Evolutionary conservation across 2,113 vertebrate species (phyloP).

Genomic region (Fregetta grallaria): DNA sequence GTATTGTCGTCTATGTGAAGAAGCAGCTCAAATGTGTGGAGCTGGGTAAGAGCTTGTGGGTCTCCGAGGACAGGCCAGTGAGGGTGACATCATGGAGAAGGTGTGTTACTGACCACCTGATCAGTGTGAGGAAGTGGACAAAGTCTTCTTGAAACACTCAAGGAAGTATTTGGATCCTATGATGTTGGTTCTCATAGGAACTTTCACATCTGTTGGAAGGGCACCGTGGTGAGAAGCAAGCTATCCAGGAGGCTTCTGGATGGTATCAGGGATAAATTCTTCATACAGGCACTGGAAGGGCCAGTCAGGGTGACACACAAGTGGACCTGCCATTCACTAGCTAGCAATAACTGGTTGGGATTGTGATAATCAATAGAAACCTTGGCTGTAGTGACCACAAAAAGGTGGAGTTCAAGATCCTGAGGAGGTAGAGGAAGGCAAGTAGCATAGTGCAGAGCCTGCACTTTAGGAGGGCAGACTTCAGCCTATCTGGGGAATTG

Average conservation of each 20-base stretch:
- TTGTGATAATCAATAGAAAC: neutral
- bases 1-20: neutral
- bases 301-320: neutral
- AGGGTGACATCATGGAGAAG: neutral
- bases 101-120: neutral
- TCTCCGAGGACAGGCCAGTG: neutral
- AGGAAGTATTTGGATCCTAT: neutral
- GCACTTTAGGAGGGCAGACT: neutral
- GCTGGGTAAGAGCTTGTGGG: neutral
- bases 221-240: neutral
- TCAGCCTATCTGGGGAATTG: neutral
- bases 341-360: neutral
- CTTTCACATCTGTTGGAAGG: neutral
- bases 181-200: neutral
- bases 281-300: neutral
- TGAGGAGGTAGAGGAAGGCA: neutral
- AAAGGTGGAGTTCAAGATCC: neutral
- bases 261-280: neutral
- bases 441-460: neutral
- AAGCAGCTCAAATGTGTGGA: neutral
- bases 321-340: neutral
- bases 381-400: neutral
- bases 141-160: neutral
- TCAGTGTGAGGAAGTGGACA: neutral
- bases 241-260: neutral